These are phyloP conservation scores for Agrilus biguttatus DNA, from an alignment of 2,888 invertebrate species.

Conservation along the genomic window DNA sequence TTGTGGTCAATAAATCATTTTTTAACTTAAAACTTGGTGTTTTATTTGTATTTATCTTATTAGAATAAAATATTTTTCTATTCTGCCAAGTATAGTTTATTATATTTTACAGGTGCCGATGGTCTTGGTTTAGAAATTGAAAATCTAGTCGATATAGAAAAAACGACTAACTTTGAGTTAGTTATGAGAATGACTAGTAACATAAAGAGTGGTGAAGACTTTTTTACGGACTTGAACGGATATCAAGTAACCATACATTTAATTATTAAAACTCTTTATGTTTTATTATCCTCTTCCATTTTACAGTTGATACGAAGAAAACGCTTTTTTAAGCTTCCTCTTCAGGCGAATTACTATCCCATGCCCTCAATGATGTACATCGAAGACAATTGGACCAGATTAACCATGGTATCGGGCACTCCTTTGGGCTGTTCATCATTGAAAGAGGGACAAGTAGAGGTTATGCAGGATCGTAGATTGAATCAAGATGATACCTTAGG, in stretches of 20 bases:
- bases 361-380: slow-evolving; percentile 78
- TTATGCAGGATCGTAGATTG: slow-evolving; percentile 88
- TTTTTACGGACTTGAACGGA: slow-evolving; percentile 89
- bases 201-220: slow-evolving; percentile 59
- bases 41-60: no score
- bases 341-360: slow-evolving; percentile 96
- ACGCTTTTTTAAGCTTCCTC: slow-evolving; percentile 70
- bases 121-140: slow-evolving; percentile 47
- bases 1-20: no score
- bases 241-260: slow-evolving; percentile 55
- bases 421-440: slow-evolving; percentile 78
- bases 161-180: slow-evolving; percentile 73
- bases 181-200: slow-evolving; percentile 71
- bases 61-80: no score
- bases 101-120: no score
- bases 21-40: no score
- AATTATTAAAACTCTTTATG: not conserved
- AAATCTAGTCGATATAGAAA: slow-evolving; percentile 50
- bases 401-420: slow-evolving; percentile 67
- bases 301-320: slow-evolving; percentile 69
- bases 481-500: slow-evolving; percentile 91
- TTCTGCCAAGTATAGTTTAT: no score
- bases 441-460: slow-evolving; percentile 60
- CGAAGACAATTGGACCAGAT: slow-evolving; percentile 53
- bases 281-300: slow-evolving; percentile 16